Evolutionary conservation across 2,797 vertebrate genomes (phyloP).

Genomic region (Ciconia nigra): DNA sequence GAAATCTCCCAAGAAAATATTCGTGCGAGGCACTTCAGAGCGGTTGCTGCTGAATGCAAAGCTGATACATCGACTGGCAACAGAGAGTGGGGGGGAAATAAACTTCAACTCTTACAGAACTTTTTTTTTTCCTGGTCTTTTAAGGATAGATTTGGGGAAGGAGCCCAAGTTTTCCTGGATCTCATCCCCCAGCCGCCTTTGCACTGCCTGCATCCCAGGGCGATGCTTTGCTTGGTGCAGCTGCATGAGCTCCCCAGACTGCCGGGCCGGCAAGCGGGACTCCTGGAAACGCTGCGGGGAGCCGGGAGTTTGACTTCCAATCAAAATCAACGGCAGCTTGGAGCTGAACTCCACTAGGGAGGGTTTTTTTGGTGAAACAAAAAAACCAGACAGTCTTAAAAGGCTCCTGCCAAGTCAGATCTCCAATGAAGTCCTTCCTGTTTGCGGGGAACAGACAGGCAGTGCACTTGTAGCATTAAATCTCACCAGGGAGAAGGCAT

Average conservation of each 20-base stretch:
- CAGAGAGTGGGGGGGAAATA: not conserved
- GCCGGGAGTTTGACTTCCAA: not conserved
- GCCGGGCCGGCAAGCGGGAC: rapidly evolving
- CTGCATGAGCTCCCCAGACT: not conserved
- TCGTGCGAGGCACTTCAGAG: not conserved
- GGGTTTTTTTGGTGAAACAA: not conserved
- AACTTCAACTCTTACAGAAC: not conserved
- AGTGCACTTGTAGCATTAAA: not conserved
- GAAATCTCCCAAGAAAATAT: not conserved
- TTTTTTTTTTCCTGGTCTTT: not conserved
- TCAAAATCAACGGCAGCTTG: not conserved
- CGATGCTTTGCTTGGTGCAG: not conserved
- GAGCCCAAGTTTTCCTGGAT: not conserved
- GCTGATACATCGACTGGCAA: not conserved
- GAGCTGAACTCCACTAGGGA: not conserved
- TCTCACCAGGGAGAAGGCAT: not conserved
- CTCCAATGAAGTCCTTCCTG: not conserved
- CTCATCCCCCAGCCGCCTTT: not conserved
- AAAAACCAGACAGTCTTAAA: not conserved
- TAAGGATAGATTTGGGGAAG: not conserved
- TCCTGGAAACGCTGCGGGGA: not conserved
- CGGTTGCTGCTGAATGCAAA: not conserved
- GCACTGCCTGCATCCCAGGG: not conserved
- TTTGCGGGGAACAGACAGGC: not conserved
- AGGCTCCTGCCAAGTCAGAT: not conserved